Evolutionary conservation across 2,888 invertebrate genomes (phyloP), one percentile per base, ranked within the genome.

Genomic region (Xestia xanthographa): DNA sequence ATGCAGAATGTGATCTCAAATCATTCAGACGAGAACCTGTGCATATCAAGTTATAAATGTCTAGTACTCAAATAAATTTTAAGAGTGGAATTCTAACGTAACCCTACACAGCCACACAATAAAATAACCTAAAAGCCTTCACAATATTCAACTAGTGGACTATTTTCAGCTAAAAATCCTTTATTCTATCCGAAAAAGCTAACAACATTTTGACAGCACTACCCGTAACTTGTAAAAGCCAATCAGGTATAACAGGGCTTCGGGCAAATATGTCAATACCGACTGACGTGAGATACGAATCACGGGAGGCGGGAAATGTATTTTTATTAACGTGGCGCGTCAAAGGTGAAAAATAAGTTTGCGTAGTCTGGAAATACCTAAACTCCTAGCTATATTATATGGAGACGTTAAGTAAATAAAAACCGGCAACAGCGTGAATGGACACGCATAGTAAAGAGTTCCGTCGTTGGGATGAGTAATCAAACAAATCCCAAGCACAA

Each of bases 201-300:
- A 43, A 50, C 9, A n/a, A 62, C 34, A 53, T 82, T 77, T 82
- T 75, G 75, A 86, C 85, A 82, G 83, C 89, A 93, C 92, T 91
- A 91, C 89, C 91, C 93, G 92, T 93, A 93, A 93, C 93, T 93
- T 93, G 91, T 93, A 91, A 94, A 93, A 94, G 93, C 93, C 94
- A 94, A 94, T 94, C 94, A 92, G 88, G 91, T 90, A 90, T 87
- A 91, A 92, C 91, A 63, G 89, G 85, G 88, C 90, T 90, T 87
- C 87, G 89, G 92, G 92, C 91, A 88, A 92, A 91, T n/a, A n/a
- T 92, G 91, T 91, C 93, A 92, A 94, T 93, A 93, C 91, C 91
- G 89, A 90, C 92, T 92, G 91, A 90, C 91, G 84, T 85, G 88
- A 89, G 91, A 92, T 92, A 90, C 88, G 83, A 86, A 91, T 92